phyloP scores from a whole-genome alignment of 2,888 invertebrate genomes.

The Smittia sp. region DNA sequence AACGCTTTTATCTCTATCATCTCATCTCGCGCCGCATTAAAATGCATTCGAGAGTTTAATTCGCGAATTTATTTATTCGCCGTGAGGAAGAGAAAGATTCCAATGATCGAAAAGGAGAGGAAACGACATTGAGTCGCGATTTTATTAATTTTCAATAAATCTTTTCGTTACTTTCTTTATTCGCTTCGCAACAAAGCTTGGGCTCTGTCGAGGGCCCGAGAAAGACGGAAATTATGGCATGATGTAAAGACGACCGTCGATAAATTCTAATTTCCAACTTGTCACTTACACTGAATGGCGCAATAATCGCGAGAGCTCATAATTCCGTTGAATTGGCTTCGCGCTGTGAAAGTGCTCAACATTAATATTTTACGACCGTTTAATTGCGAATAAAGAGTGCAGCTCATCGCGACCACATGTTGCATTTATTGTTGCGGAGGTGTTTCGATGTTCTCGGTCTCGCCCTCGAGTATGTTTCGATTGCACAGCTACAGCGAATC shows the following conservation, averaged over 20 bases:
- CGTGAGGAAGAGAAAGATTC: slow-evolving; percentile 15
- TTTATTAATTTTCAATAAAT: slow-evolving; percentile 30
- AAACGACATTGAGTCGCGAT: background rate
- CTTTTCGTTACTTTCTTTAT: slow-evolving; percentile 7
- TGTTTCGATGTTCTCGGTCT: slow-evolving; percentile 18
- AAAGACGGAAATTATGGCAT: background rate
- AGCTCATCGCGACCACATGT: slow-evolving; percentile 24
- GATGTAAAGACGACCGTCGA: slow-evolving; percentile 1
- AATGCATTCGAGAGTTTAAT: slow-evolving; percentile 34
- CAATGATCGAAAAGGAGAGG: slow-evolving; percentile 32
- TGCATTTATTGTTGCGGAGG: slow-evolving; percentile 34
- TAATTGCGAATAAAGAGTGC: slow-evolving; percentile 26
- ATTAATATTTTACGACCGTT: slow-evolving; percentile 28
- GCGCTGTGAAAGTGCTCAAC: slow-evolving; percentile 21
- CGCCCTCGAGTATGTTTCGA: background rate
- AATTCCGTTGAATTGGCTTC: slow-evolving; percentile 8
- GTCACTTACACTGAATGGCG: background rate
- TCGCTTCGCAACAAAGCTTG: background rate
- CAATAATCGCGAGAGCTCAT: slow-evolving; percentile 8
- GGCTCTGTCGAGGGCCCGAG: background rate
- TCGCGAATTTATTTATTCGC: slow-evolving; percentile 22
- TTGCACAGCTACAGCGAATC: slow-evolving; percentile 27
- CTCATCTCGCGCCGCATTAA: background rate
- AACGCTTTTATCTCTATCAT: slow-evolving; percentile 36
- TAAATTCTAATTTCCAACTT: slow-evolving; percentile 34